Conservation (phyloP, 2,797 vertebrate genomes). For the Petrocephalus schoutedeni region DNA sequence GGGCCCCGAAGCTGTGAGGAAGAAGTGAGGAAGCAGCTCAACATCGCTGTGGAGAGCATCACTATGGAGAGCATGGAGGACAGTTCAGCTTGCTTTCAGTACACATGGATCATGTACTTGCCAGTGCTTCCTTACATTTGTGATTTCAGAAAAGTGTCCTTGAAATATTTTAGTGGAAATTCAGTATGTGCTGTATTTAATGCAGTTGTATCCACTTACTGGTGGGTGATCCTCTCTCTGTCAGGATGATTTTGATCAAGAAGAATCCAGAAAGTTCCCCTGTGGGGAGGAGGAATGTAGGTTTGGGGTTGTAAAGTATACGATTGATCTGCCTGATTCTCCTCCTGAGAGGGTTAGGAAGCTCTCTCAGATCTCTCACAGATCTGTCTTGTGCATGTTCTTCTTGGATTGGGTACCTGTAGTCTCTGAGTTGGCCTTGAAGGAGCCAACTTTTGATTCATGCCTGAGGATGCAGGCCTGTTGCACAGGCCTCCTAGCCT, state of each 20-base stretch:
- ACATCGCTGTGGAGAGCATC: no score
- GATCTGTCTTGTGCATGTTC: background rate
- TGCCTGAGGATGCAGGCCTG: background rate
- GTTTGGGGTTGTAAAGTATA: background rate
- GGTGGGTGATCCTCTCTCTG: constrained; percentile 39
- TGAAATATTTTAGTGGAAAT: background rate
- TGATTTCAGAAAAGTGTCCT: background rate
- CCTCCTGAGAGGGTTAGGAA: background rate
- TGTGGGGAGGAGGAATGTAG: background rate
- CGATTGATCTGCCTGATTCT: background rate
- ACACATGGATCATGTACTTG: background rate
- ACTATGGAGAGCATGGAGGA: no score
- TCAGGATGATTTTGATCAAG: constrained; percentile 40
- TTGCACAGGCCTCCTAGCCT: background rate
- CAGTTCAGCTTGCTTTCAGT: background rate
- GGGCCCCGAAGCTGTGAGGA: background rate
- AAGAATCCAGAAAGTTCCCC: constrained; percentile 21
- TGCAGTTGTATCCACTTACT: background rate
- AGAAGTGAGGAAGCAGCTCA: background rate
- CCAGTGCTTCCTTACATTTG: background rate
- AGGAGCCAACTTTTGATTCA: background rate
- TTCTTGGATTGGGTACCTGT: background rate
- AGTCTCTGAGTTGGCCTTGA: background rate
- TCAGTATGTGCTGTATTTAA: background rate
- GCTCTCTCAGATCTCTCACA: no score